Base-by-base conservation (phyloP, 2,113 vertebrate genomes). In the Reinhardtius hippoglossoides region DNA sequence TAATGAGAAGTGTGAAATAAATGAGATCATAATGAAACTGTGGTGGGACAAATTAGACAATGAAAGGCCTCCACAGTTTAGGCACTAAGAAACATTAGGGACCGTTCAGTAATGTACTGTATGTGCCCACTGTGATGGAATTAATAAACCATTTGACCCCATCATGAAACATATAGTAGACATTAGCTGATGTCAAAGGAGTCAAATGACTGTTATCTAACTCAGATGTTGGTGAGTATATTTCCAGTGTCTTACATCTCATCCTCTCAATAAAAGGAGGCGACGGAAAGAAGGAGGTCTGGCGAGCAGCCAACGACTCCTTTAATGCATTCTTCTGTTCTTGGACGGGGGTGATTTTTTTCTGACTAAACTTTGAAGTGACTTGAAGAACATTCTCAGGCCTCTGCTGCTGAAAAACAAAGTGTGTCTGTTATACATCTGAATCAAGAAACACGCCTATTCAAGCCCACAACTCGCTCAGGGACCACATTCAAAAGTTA, bases 211-310 rank as follows among this genome's bases (percentile, higher is more conserved):
- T 78, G 40, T 84, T 64, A 67, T 86, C 63, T 72, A 79, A 76
- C 21, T 59, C 3, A 58, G 63, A 70, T 14, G 23, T 20, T 40
- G 40, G 46, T 46, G 21, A 75, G 50, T 44, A 56, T 7, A 59
- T 84, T 72, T 81, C 31, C 60, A 63, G 31, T 6, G 44, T 65
- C 97, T 94, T 93, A 98, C 97, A 90, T 95, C 96, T 96, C 92
- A 96, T 94, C 54, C 76, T 94, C 87, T 98, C 96, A 21, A 90
- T 64, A 31, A 93, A 93, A 21, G 83, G 83, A 71, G 93, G 80
- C 1, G 88, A 86, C 1, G 42, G 63, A 58, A 42, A 52, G 12
- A 83, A 76, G 61, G 86, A 64, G n/a, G 74, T 48, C 31, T 86
- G 73, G 85, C 73, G 50, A 46, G 59, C 46, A 18, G 64, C 64